phyloP scores from a whole-genome alignment of 2,113 vertebrate species.

The Bubo bubo region DNA sequence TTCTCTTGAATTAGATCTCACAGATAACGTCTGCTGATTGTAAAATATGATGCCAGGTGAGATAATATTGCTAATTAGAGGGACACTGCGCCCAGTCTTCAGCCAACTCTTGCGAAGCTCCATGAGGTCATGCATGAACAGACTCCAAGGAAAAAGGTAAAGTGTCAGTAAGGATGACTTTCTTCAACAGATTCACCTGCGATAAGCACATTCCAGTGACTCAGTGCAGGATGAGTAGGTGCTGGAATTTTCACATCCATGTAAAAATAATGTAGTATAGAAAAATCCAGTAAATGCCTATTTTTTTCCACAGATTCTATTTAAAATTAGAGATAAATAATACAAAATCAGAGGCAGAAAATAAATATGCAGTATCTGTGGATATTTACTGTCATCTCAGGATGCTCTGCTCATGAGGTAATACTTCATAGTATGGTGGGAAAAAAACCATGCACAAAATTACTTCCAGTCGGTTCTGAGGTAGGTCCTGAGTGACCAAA shows the following conservation, averaged over 20 bases:
- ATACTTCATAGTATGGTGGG: accelerated
- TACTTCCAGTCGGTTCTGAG: neutral
- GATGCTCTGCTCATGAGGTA: neutral
- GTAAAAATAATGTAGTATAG: neutral
- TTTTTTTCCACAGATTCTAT: neutral
- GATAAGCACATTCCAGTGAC: constrained; percentile 38
- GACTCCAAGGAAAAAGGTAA: constrained; percentile 7
- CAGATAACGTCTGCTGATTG: neutral
- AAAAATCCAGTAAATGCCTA: neutral
- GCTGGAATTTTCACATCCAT: neutral
- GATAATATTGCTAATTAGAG: neutral
- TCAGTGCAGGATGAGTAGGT: neutral
- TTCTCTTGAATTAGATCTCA: neutral
- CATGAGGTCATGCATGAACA: neutral
- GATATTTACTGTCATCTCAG: neutral
- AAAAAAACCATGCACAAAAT: neutral
- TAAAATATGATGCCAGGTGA: neutral
- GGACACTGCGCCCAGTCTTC: neutral
- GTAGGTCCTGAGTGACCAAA: neutral
- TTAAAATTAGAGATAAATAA: neutral
- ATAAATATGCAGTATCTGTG: neutral
- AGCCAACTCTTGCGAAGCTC: neutral
- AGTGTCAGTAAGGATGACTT: neutral
- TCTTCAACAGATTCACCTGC: neutral
- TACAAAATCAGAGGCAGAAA: neutral